Conservation (phyloP, 2,113 vertebrate genomes). For the Erythrocercus mccallii region DNA sequence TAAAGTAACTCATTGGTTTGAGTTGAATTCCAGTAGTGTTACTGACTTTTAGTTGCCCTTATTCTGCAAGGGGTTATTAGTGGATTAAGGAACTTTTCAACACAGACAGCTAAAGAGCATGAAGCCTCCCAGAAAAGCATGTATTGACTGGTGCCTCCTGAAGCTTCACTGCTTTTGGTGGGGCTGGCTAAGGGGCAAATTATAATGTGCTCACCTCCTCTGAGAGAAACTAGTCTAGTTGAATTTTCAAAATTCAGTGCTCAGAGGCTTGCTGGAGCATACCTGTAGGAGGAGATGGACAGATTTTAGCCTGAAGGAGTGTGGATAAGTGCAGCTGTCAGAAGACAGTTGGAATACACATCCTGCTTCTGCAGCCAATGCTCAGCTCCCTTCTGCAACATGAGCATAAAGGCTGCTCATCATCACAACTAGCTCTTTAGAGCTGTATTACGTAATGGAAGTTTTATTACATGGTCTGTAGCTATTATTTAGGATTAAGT, state of each 20-base stretch:
- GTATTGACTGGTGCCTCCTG: neutral
- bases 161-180: neutral
- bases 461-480: neutral
- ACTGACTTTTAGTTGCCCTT: neutral
- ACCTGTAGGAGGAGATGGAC: neutral
- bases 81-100: neutral
- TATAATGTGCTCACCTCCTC: neutral
- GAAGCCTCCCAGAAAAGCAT: neutral
- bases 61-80: neutral
- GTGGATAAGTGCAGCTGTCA: neutral
- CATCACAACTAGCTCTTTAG: neutral
- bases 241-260: neutral
- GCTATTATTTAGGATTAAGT: neutral
- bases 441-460: neutral
- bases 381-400: neutral
- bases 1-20: neutral
- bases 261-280: neutral
- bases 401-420: neutral
- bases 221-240: neutral
- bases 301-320: neutral
- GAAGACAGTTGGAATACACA: accelerated
- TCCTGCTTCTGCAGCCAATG: neutral
- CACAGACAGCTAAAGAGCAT: neutral
- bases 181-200: neutral
- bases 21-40: neutral